Base-by-base conservation (phyloP, 2,888 invertebrate genomes). In the Synanthedon vespiformis region DNA sequence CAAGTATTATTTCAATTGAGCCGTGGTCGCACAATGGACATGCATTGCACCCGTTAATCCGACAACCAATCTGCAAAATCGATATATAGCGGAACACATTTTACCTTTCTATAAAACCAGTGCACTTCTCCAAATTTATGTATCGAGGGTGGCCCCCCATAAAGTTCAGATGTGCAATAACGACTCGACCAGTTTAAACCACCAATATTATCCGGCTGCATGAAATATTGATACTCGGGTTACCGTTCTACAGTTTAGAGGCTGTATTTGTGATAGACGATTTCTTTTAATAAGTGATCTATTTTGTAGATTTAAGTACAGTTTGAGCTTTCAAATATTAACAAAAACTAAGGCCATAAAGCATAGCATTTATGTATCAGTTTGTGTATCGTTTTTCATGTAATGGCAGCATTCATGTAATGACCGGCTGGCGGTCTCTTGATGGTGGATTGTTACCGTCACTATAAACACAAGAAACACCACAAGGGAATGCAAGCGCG, bases 101-200 rank as follows among this genome's bases (percentile, higher is more conserved):
- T 74, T 68, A 79, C 74, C 74, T 78, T 76, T 74, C 72, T 71
- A 75, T 75, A 74, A 79, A 75, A 74, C 68, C 78, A 70, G 68
- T 76, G 77, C 79, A 77, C 77, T 79, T 75, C 72, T 72, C 74
- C 65, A 77, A 81, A 84, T 86, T 82, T 85, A 83, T 85, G 77
- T 78, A 73, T 66, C 68, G 67, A 74, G 83, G 82, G 81, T 77
- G 77, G 70, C 65, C 70, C 81, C 80, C 84, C 73, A 82, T 81
- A 80, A 81, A 81, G 74, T 77, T 80, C 79, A 78, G 77, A 82
- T 80, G 80, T 75, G 82, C 82, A 77, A 76, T 76, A 79, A 75
- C 77, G 78, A 76, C 66, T 74, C 71, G 79, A 73, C 74, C 77
- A 69, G 80, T 83, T 83, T 81, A 78, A 83, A 79, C 79, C 77